Conservation (phyloP, 2,113 vertebrate genomes). For the Alosa alosa region DNA sequence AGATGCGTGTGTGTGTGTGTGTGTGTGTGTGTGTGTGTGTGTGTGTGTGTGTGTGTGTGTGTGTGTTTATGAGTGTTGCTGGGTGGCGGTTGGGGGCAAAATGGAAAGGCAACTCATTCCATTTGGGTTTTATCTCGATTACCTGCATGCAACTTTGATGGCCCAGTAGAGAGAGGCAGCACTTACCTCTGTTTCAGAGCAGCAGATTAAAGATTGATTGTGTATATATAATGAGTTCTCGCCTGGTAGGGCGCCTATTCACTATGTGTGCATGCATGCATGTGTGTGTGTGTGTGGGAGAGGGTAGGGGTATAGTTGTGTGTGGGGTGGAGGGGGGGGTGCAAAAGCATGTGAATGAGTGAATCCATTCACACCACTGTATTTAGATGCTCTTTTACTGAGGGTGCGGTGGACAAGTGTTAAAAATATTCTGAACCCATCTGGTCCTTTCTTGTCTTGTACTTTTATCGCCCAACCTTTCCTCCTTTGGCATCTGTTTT, state of each 20-base stretch:
- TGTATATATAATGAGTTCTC: conserved; percentile 50
- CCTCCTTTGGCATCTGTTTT: neutral
- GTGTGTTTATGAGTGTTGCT: neutral
- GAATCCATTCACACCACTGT: neutral
- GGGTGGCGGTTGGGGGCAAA: conserved; percentile 29
- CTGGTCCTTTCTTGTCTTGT: neutral
- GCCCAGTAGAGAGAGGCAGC: conserved; percentile 37
- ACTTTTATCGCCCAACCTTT: neutral
- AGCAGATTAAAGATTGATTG: conserved; percentile 67
- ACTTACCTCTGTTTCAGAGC: conserved; percentile 50
- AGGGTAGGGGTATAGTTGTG: neutral
- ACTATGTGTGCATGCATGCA: conserved; percentile 18
- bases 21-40: neutral
- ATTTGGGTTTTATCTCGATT: conserved; percentile 70
- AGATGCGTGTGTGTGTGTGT: neutral
- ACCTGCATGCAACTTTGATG: conserved; percentile 69
- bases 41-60: neutral
- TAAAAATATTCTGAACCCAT: neutral
- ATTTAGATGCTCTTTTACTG: neutral
- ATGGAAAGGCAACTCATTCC: conserved; percentile 35
- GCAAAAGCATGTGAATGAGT: neutral
- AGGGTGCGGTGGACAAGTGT: neutral
- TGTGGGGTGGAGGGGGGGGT: neutral
- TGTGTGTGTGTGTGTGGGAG: conserved; percentile 1
- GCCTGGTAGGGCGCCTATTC: conserved; percentile 29